phyloP scores from a whole-genome alignment of 2,888 invertebrate species.

The Chloromyia formosa region DNA sequence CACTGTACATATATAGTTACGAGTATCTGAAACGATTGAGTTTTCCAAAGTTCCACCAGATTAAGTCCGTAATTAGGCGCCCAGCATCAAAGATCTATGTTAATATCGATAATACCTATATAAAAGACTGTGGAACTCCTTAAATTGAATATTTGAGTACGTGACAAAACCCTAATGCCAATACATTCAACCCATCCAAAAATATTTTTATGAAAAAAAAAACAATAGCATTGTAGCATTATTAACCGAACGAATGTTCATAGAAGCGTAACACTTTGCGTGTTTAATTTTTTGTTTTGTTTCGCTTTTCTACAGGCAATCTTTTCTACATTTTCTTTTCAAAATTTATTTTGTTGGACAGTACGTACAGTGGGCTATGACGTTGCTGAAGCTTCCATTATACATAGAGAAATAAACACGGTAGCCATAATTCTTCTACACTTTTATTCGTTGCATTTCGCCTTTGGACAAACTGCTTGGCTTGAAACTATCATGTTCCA shows the following conservation, averaged over 20 bases:
- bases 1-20: too few species aligned
- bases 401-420: not conserved
- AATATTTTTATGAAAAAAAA: not conserved
- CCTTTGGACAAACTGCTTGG: not conserved
- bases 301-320: not conserved
- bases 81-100: too few species aligned
- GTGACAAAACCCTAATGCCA: not conserved
- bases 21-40: too few species aligned
- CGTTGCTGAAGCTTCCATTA: not conserved
- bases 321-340: not conserved
- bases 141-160: not conserved
- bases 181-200: not conserved
- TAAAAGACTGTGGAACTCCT: too few species aligned
- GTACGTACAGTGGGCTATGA: slow-evolving; percentile 1
- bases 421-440: not conserved
- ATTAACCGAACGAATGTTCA: slow-evolving; percentile 10
- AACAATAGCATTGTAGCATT: not conserved
- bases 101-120: too few species aligned
- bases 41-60: too few species aligned
- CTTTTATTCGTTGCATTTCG: not conserved
- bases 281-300: slow-evolving; percentile 28
- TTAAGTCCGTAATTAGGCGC: too few species aligned
- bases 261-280: slow-evolving; percentile 22
- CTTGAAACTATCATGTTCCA: slow-evolving; percentile 36
- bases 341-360: not conserved